Base-by-base conservation (phyloP, 2,888 invertebrate species). In the Bugula neritina region DNA sequence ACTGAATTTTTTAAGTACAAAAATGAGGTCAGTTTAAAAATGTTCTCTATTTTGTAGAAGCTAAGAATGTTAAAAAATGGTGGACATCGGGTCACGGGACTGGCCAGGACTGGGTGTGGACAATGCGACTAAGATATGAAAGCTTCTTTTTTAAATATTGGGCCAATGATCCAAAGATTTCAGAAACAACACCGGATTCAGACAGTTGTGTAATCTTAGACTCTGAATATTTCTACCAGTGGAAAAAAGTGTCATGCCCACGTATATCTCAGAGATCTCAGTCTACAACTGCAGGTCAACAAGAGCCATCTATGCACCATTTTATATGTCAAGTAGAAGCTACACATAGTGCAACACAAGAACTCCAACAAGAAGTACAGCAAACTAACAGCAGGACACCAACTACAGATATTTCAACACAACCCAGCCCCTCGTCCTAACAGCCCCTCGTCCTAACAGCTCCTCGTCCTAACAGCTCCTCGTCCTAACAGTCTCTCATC, bases 201-300 rank as follows among this genome's bases (percentile, higher is more conserved):
- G 63, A 63, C 63, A 63, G 63, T 34, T 63, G 63, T 63, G 34
- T 63, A 25, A n/a, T 63, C n/a, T 27, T 63, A 31, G 63, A 63
- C 27, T 25, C 25, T 10, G 34, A 63, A 25, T 63, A 13, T 27
- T 63, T 29, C n/a, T 63, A 63, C 31, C 63, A 63, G 31, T 63
- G 63, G 63, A 63, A 13, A 31, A 63, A 21, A 63, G 31, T 31
- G 17, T 17, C 43, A 17, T 43, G 43, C 43, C 43, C 43, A 17
- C 43, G 43, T 43, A 43, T 43, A 5, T 10, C 43, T 43, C 43
- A 17, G 10, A 43, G 43, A 43, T 43, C 43, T 43, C 43, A 43
- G 43, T 5, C 43, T 43, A 43, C 43, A 43, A 43, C 43, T 10
- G 43, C 17, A 43, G 43, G 17, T 17, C 10, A 17, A 43, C 10